Evolutionary conservation across 2,113 vertebrate species (phyloP), one percentile per base, ranked within the genome.

Genomic region (Pomatorhinus ruficollis): DNA sequence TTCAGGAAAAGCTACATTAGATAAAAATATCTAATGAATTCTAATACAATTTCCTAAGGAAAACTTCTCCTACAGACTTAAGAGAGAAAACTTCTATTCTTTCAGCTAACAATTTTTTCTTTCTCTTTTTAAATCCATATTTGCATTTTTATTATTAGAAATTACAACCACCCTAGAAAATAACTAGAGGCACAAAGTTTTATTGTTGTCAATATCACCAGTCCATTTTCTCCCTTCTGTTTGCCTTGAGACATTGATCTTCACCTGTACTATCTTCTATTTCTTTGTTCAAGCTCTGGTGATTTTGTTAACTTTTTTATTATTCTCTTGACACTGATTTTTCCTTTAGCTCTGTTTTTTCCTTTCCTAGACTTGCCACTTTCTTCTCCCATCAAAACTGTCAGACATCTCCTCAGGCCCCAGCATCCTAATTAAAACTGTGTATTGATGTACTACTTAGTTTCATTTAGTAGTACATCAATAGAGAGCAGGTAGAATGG

Each of bases 401-500:
- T 92, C 59, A 83, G 68, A 42, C 42, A 44, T 52, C 16, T 72
- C 77, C 63, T 89, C 57, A 78, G 69, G 57, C 49, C 21, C 31
- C 22, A 63, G 25, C 16, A 86, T 94, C 56, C 72, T 96, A 95
- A 96, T 96, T 96, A 95, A 97, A 97, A 80, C 33, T 76, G 15
- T 39, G 24, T 85, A 92, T 94, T 96, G 89, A 96, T 90, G 54
- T 63, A 80, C 37, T 89, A 65, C 42, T 81, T 89, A 47, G 57
- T 89, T 97, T 93, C 25, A 16, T 82, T 97, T 89, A 74, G 47
- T 78, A 81, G 60, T 64, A 52, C n/a, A 87, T 96, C 90, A 89
- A 60, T 91, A 53, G 21, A 44, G 24, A 84, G 5, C 11, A 54
- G 33, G n/a, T 81, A 81, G 20, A 42, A 92, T 3, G 5, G 5